Evolutionary conservation across 2,113 vertebrate genomes (phyloP).

Genomic region (Poeciliopsis occidentalis): DNA sequence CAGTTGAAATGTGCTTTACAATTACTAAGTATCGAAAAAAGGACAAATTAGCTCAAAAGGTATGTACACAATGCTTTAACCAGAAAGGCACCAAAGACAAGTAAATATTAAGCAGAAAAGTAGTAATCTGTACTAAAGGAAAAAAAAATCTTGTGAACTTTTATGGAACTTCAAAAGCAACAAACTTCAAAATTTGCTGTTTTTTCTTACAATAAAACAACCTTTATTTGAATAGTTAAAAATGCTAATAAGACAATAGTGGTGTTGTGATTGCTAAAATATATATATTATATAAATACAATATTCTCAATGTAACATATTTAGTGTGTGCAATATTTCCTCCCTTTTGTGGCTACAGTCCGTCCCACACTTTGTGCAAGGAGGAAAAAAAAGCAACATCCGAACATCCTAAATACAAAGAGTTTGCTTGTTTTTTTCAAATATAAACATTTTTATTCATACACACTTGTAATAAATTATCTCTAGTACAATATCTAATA

Average conservation of each 20-base stretch:
- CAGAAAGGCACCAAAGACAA: conserved; percentile 77
- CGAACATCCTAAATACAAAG: conserved; percentile 52
- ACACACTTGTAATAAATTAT: conserved; percentile 78
- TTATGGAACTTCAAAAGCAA: conserved; percentile 29
- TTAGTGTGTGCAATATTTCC: conserved; percentile 48
- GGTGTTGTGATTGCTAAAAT: conserved; percentile 80
- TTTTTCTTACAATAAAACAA: conserved; percentile 41
- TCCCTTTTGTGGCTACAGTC: conserved; percentile 66
- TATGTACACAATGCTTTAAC: conserved; percentile 69
- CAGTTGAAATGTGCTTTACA: conserved; percentile 72
- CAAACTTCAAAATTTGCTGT: conserved; percentile 33
- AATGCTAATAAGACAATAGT: conserved; percentile 81
- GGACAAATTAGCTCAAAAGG: conserved; percentile 58
- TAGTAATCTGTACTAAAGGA: conserved; percentile 30
- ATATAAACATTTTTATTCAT: conserved; percentile 51
- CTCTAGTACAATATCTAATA: conserved; percentile 42
- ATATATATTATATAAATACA: conserved; percentile 82
- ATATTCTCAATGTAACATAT: conserved; percentile 62
- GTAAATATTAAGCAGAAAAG: conserved; percentile 31
- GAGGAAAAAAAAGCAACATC: conserved; percentile 18
- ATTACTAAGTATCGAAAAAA: conserved; percentile 71
- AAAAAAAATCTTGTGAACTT: conserved; percentile 20
- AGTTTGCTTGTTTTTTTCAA: conserved; percentile 34
- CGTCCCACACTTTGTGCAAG: conserved; percentile 61
- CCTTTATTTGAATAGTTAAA: conserved; percentile 74